Base-by-base conservation (phyloP, 2,888 invertebrate species). In the Limnephilus lunatus region DNA sequence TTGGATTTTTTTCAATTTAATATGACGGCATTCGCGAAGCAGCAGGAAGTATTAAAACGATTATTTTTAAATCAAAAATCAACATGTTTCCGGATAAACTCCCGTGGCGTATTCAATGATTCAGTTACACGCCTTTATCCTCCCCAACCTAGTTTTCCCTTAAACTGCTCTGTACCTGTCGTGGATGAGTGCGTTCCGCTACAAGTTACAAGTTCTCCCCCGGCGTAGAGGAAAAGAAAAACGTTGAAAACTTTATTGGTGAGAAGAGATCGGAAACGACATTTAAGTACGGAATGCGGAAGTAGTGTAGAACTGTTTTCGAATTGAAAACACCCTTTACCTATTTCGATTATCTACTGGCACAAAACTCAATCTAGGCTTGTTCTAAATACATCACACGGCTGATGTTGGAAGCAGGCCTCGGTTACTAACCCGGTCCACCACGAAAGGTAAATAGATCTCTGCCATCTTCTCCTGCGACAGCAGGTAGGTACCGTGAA, bases 361-460 rank as follows among this genome's bases (percentile, higher is more conserved):
- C 25, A 68, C 25, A 68, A 68, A 53, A 25, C 25, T 25, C 68
- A 68, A 68, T 68, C 68, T 68, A 7, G 68, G 68, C 25, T 53
- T 68, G 68, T 68, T 68, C 68, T 25, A 68, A 68, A 68, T 9
- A 68, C 25, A 68, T 68, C 68, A 68, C 68, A 25, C 25, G 68
- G 68, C 25, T 68, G 68, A 68, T 68, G 25, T n/a, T 68, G 25
- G 68, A 68, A 68, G 1, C 68, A n/a, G 68, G 68, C 68, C 25
- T 68, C 68, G 25, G 25, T 25, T 68, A 25, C 68, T 25, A 25
- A n/a, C 68, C 68, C n/a, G 68, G 68, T 68, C 68, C 68, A 68
- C 68, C 68, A n/a, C 68, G 68, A 68, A 68, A 68, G 68, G 68
- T 68, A 68, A 68, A 68, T 68, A 68, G 68, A 68, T 68, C 68